Evolutionary conservation across 2,113 vertebrate species (phyloP).

Genomic region (Nyctibius bracteatus): DNA sequence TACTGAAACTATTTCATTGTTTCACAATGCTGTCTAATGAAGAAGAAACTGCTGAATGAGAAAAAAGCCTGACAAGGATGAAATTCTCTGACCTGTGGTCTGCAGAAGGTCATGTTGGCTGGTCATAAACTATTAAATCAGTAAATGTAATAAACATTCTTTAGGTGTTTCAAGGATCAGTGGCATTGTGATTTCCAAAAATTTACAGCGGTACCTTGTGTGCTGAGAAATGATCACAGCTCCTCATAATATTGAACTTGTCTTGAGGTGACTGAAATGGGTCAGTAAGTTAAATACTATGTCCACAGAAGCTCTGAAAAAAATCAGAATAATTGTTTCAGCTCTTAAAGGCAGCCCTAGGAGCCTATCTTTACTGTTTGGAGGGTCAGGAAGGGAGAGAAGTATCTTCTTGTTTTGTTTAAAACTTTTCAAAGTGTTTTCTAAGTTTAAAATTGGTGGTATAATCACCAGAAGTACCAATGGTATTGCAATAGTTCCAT

Average conservation of each 20-base stretch:
- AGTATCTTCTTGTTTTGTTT: background rate
- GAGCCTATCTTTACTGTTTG: background rate
- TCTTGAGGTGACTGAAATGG: slow-evolving; percentile 1
- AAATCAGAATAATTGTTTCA: background rate
- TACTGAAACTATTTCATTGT: background rate
- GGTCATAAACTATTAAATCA: slow-evolving; percentile 31
- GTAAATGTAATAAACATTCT: background rate
- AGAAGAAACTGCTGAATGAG: slow-evolving; percentile 14
- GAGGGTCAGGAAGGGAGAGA: background rate
- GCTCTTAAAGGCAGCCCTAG: background rate
- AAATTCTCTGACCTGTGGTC: slow-evolving; percentile 17
- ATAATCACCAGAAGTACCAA: background rate
- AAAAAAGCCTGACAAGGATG: background rate
- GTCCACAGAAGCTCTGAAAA: background rate
- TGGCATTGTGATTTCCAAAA: slow-evolving; percentile 17
- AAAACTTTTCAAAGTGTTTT: background rate
- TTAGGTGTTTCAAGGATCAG: slow-evolving; percentile 41
- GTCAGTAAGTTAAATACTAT: slow-evolving; percentile 1
- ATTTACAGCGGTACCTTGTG: background rate
- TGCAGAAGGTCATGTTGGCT: background rate
- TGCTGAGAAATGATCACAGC: background rate
- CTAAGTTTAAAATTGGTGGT: background rate
- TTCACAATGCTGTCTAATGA: background rate
- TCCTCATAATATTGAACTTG: slow-evolving; percentile 11
- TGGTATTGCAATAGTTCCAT: background rate